phyloP scores from a whole-genome alignment of 2,113 vertebrate genomes.

The Neolamprologus sp. region DNA sequence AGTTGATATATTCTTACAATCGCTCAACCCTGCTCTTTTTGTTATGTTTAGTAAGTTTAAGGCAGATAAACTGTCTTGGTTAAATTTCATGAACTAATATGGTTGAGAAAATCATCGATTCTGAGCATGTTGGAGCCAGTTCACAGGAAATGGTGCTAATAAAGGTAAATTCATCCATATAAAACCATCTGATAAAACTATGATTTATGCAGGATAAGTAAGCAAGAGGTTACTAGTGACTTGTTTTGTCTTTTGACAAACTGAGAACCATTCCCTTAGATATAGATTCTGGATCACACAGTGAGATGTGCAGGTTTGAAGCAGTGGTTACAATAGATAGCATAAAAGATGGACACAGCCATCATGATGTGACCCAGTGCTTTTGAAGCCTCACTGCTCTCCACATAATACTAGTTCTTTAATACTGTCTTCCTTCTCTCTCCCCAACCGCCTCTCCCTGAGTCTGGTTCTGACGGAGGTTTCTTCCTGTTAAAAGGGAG shows the following conservation, averaged over 20 bases:
- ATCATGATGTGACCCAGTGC: not conserved
- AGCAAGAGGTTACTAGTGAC: not conserved
- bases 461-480: accelerated
- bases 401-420: not conserved
- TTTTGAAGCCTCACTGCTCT: not conserved
- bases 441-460: not conserved
- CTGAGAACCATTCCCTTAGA: not conserved
- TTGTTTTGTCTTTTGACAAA: too few relatives aligned
- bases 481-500: not conserved
- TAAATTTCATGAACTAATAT: not conserved
- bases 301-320: not conserved
- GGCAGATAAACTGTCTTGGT: not conserved
- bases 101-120: accelerated
- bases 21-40: not conserved
- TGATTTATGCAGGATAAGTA: not conserved
- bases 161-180: not conserved
- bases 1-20: not conserved
- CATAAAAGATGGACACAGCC: not conserved
- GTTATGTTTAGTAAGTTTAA: not conserved
- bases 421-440: not conserved
- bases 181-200: not conserved
- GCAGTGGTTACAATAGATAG: not conserved
- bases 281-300: not conserved
- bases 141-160: not conserved
- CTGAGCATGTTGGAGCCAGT: not conserved